Base-by-base conservation (phyloP, 2,113 vertebrate species). In the Microcebus griseorufus region DNA sequence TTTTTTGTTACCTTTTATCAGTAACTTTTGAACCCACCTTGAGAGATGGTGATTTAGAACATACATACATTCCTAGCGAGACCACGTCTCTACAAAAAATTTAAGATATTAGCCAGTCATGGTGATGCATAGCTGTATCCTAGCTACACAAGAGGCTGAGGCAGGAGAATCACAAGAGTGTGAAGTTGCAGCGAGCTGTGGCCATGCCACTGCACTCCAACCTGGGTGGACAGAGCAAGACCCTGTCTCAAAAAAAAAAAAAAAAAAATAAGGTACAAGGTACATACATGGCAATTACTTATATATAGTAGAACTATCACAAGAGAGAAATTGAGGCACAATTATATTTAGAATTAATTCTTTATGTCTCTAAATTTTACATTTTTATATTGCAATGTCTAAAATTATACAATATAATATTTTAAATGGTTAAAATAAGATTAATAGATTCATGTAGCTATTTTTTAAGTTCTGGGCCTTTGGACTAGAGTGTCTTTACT, bases 401-500 rank as follows among this genome's bases (percentile, higher is more conserved):
- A 53, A 73, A 88, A 58, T 72, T 81, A 82, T 58, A 34, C 9
- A 62, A 22, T 53, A 81, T 20, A 58, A 51, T 73, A 58, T 58
- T 92, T 92, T 27, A 78, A 76, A 22, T 60, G 2, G 14, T 27
- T 64, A 72, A 53, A 73, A 37, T 82, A 1, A 78, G 67, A 85
- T 23, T 83, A 82, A 83, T 76, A 73, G 23, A 94, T 25, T 81
- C 60, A 67, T 65, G 2, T 27, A 72, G 6, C 25, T 45, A 22
- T 80, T 85, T n/a, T 87, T 85, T 86, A 86, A 86, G 29, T 83
- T 94, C 32, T 90, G 42, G 55, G 64, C 55, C 39, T 82, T 76
- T 79, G 5, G 0, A 65, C 18, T 84, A 80, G 29, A 85, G 18
- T 87, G 5, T 70, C 51, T 76, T 82, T 87, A 64, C n/a, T 90